Base-by-base conservation (phyloP, 2,797 vertebrate genomes). In the Huso huso region DNA sequence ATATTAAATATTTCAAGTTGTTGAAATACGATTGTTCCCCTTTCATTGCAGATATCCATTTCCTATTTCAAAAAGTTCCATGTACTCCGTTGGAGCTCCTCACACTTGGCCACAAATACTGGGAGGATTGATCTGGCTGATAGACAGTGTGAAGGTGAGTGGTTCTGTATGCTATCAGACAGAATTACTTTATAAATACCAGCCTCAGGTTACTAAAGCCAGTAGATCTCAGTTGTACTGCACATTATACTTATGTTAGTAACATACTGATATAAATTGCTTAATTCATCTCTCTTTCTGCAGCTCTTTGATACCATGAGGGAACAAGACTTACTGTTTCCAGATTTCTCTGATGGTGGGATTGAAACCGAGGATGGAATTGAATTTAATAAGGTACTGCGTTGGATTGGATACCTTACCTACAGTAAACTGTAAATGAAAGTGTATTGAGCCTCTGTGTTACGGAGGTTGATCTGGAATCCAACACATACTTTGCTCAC, bases 91-190 rank as follows among this genome's bases (percentile, higher is more conserved):
- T 11, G 97, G 96, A 62, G 97, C 97, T 50, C 97, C 96, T 10
- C 96, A 99, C 71, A 99, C 94, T 0, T 99, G 96, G 96, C 97
- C 96, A 68, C 95, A 95, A 84, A 94, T 95, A 5, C 90, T 98
- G 62, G 89, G 91, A 61, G 91, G 95, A 72, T 88, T 99, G 69
- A 81, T 95, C 75, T 99, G 97, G 97, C 82, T 98, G 12, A 96
- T 90, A 73, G 95, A 99, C 75, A 90, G 83, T 51, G 83, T 94
- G 68, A 96, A 94, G 93, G 96, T 99, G 86, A 79, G 77, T 61
- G 53, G 62, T 6, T 6, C 13, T 51, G 12, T 7, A 18, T 4
- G 6, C 6, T n/a, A 48, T 51, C 4, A 5, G 37, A 37, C 37
- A 37, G 37, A 37, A 4, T 37, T 37, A 37, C 37, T 37, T 37